These are phyloP conservation scores for Hypocryptadius cinnamomeus DNA, from an alignment of 2,113 vertebrate species.

Conservation along the genomic window DNA sequence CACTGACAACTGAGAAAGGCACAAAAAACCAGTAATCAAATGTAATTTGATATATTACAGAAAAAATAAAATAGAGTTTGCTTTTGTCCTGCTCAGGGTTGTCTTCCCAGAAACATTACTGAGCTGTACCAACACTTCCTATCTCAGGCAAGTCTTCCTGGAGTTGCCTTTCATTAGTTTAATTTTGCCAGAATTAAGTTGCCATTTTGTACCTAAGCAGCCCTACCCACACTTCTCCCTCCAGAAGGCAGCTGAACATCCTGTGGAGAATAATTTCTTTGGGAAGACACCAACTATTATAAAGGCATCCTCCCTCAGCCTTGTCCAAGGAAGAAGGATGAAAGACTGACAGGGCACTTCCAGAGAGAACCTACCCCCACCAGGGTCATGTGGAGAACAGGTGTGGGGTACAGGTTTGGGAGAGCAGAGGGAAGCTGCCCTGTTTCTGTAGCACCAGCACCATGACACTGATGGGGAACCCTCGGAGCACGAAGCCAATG, in stretches of 20 bases:
- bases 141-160: neutral
- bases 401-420: neutral
- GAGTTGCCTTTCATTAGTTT: neutral
- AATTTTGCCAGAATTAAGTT: neutral
- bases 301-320: neutral
- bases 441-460: neutral
- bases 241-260: neutral
- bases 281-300: neutral
- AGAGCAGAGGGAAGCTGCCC: neutral
- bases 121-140: neutral
- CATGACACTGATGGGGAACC: neutral
- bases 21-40: neutral
- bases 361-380: neutral
- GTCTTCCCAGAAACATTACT: neutral
- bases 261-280: neutral
- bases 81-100: neutral
- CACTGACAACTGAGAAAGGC: neutral
- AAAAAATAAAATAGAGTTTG: neutral
- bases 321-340: neutral
- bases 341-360: neutral
- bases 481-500: fast-evolving
- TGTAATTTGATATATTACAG: neutral
- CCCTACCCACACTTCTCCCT: neutral
- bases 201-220: neutral
- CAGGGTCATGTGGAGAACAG: neutral